phyloP scores from a whole-genome alignment of 2,888 invertebrate species.

The Ectropis crepuscularia region DNA sequence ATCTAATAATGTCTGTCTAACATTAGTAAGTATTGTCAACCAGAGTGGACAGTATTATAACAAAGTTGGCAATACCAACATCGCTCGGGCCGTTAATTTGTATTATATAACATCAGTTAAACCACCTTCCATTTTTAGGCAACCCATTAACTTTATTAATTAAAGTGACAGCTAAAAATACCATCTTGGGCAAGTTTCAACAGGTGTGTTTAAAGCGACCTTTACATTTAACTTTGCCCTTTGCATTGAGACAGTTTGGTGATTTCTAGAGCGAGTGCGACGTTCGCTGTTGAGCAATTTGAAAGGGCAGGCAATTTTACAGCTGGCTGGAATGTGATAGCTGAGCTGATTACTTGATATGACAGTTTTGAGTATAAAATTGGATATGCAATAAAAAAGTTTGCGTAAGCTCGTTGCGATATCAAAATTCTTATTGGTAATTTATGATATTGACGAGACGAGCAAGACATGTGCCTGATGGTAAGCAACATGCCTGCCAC shows the following conservation, averaged over 20 bases:
- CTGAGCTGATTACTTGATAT: slow-evolving; percentile 5
- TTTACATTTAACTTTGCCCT: slow-evolving; percentile 30
- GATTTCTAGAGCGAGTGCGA: slow-evolving; percentile 30
- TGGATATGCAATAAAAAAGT: background rate
- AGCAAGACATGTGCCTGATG: too few relatives aligned
- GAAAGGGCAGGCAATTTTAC: slow-evolving; percentile 22
- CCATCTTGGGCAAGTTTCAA: slow-evolving; percentile 27
- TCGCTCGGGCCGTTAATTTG: background rate
- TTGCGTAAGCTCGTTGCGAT: too few relatives aligned
- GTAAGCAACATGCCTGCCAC: too few relatives aligned
- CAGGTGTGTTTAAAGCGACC: slow-evolving; percentile 31
- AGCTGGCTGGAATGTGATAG: slow-evolving; percentile 11
- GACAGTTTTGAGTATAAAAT: background rate
- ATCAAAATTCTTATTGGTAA: background rate
- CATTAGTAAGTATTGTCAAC: too few relatives aligned
- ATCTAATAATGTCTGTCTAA: too few relatives aligned
- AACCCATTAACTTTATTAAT: slow-evolving; percentile 30
- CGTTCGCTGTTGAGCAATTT: slow-evolving; percentile 19
- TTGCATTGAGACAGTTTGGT: slow-evolving; percentile 34
- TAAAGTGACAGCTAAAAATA: slow-evolving; percentile 29
- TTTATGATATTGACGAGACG: too few relatives aligned
- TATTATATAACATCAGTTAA: background rate
- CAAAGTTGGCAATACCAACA: too few relatives aligned
- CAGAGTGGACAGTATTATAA: too few relatives aligned
- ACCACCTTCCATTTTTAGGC: slow-evolving; percentile 15